Percentiles rank a stretch among this genome's conserved stretches.
Conservation (phyloP, 2,888 invertebrate species). For the Tiphia femorata region DNA sequence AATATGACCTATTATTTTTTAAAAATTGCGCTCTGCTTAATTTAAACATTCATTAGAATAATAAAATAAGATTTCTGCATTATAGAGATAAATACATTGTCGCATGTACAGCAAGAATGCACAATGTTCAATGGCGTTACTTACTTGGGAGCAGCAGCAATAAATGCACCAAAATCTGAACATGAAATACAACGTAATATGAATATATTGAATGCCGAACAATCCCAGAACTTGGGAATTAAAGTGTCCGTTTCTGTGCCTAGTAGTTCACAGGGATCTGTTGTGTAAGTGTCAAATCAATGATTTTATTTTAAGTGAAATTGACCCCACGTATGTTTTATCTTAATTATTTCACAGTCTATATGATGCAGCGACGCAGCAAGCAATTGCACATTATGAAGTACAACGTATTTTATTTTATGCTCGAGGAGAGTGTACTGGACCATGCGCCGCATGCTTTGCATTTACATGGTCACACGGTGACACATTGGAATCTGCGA, state of each 20-base stretch:
- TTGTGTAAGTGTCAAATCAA: conserved; percentile 79
- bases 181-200: conserved; percentile 93
- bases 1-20: background rate
- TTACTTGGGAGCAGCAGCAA: conserved; percentile 91
- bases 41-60: too few species aligned
- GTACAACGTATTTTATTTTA: conserved; percentile 95
- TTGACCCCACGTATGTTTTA: background rate
- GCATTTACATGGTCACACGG: conserved; percentile 98
- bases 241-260: conserved; percentile 94
- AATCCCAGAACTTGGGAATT: conserved; percentile 81
- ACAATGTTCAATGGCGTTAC: conserved; percentile 94
- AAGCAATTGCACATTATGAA: conserved; percentile 86
- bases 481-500: conserved; percentile 86
- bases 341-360: conserved; percentile 71
- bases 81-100: conserved; percentile 71
- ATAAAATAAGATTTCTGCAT: conserved; percentile 12
- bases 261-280: conserved; percentile 90
- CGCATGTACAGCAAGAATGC: conserved; percentile 89
- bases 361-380: conserved; percentile 86
- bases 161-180: conserved; percentile 93
- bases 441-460: conserved; percentile 92
- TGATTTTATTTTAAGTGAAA: background rate
- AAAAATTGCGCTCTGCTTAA: too few species aligned
- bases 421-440: conserved; percentile 87
- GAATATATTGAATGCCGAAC: conserved; percentile 87